A percentile compares a stretch with the other conserved stretches of the same genome.
Conservation (phyloP, 2,797 vertebrate species). For the Paguma larvata region DNA sequence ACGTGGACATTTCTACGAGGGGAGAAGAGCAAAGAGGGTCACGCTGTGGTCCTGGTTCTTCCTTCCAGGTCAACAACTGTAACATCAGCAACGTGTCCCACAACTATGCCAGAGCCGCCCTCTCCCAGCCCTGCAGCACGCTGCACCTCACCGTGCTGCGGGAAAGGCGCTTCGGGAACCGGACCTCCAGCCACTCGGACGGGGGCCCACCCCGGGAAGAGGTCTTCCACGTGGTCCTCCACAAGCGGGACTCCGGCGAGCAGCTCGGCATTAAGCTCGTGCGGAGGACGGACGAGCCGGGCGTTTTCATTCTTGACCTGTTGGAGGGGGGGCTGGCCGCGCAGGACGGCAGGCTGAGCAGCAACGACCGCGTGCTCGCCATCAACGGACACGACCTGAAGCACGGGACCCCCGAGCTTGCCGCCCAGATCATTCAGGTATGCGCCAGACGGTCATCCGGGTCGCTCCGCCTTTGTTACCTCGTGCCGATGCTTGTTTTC, state of each 20-base stretch:
- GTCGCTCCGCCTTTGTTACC: not conserved
- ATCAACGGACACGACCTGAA: slow-evolving; percentile 98
- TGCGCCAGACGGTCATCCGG: not conserved
- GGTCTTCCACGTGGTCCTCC: slow-evolving; percentile 95
- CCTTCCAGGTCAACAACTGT: slow-evolving; percentile 95
- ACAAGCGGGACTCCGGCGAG: slow-evolving; percentile 95
- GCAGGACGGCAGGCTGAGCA: slow-evolving; percentile 95
- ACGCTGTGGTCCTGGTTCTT: not conserved
- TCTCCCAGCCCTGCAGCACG: slow-evolving; percentile 95
- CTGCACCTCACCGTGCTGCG: slow-evolving; percentile 96
- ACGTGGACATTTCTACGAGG: not conserved
- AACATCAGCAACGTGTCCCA: slow-evolving; percentile 99
- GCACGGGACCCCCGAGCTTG: slow-evolving; percentile 97
- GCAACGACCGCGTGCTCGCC: slow-evolving; percentile 96
- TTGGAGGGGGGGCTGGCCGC: slow-evolving; percentile 97
- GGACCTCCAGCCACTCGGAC: slow-evolving; percentile 84
- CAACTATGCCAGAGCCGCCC: slow-evolving; percentile 95
- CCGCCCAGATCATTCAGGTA: slow-evolving; percentile 99
- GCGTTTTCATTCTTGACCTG: slow-evolving; percentile 97
- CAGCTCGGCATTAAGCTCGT: slow-evolving; percentile 99
- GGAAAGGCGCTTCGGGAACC: slow-evolving; percentile 95
- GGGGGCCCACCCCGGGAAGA: slow-evolving; percentile 88
- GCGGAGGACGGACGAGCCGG: slow-evolving; percentile 96
- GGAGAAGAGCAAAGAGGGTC: not conserved
- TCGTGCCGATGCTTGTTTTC: not conserved